These are phyloP conservation scores for Ceyx erithaca DNA, from an alignment of 2,797 vertebrate species.

Conservation along the genomic window DNA sequence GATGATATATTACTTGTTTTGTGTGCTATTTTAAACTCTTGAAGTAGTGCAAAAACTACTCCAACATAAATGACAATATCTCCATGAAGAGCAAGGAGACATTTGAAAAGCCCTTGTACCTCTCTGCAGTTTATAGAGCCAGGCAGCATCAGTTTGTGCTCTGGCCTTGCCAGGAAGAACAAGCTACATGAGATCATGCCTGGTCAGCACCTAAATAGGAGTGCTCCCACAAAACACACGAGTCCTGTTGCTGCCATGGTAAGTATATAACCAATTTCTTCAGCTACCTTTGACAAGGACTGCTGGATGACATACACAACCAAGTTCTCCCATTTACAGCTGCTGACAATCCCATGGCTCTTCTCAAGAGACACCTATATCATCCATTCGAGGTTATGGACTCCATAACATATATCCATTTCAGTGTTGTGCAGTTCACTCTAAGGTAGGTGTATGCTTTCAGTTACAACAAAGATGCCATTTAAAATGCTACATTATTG, in stretches of 20 bases:
- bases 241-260: not conserved
- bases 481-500: not conserved
- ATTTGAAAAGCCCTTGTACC: not conserved
- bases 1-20: not conserved
- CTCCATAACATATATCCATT: not conserved
- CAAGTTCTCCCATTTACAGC: not conserved
- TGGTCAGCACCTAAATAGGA: not conserved
- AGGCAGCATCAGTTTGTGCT: not conserved
- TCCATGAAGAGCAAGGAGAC: not conserved
- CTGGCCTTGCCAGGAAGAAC: not conserved
- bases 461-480: not conserved
- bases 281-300: not conserved
- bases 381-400: not conserved
- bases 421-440: not conserved
- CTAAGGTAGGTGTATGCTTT: not conserved
- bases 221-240: fast-evolving
- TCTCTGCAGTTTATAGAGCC: not conserved
- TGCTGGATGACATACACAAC: not conserved
- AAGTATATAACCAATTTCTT: not conserved
- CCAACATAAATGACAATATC: not conserved
- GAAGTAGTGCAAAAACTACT: not conserved
- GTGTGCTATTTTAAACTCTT: not conserved
- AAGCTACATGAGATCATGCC: not conserved
- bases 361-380: not conserved
- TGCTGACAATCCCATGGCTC: fast-evolving